Percentiles rank a stretch among this genome's conserved stretches.
phyloP scores from a whole-genome alignment of 2,113 vertebrate genomes.

The Dromaius novaehollandiae region DNA sequence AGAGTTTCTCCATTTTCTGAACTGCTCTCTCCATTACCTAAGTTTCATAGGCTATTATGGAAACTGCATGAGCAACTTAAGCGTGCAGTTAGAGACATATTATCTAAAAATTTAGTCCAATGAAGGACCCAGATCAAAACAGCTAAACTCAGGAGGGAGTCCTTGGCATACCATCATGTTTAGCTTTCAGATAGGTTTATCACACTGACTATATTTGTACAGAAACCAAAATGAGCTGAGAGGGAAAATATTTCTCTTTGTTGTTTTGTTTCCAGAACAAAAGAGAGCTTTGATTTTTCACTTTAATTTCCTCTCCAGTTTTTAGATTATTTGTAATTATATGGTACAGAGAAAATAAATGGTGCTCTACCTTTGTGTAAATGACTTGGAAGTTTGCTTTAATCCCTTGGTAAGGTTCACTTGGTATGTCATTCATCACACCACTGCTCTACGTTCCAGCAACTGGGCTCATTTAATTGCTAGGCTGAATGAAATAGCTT shows the following conservation, averaged over 20 bases:
- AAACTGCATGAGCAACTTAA: background rate
- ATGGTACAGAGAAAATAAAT: background rate
- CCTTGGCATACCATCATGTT: background rate
- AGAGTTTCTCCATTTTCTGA: background rate
- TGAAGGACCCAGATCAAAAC: background rate
- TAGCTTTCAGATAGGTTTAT: background rate
- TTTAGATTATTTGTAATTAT: background rate
- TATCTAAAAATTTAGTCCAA: background rate
- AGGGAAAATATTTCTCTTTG: slow-evolving; percentile 11
- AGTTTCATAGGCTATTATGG: background rate
- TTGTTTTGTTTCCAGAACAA: slow-evolving; percentile 11
- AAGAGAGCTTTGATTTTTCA: background rate
- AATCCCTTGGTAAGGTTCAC: background rate
- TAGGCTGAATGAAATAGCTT: slow-evolving; percentile 18
- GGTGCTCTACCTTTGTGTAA: background rate
- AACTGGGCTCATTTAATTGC: slow-evolving; percentile 22
- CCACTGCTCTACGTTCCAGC: background rate
- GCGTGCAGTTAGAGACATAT: background rate
- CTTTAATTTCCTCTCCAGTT: background rate
- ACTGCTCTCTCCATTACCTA: background rate
- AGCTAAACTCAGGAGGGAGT: background rate
- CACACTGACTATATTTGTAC: background rate
- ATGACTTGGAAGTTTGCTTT: slow-evolving; percentile 1
- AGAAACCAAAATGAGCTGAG: background rate
- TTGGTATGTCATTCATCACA: background rate